phyloP scores from a whole-genome alignment of 1,140 invertebrate species.

The Propsilocerus akamusi region DNA sequence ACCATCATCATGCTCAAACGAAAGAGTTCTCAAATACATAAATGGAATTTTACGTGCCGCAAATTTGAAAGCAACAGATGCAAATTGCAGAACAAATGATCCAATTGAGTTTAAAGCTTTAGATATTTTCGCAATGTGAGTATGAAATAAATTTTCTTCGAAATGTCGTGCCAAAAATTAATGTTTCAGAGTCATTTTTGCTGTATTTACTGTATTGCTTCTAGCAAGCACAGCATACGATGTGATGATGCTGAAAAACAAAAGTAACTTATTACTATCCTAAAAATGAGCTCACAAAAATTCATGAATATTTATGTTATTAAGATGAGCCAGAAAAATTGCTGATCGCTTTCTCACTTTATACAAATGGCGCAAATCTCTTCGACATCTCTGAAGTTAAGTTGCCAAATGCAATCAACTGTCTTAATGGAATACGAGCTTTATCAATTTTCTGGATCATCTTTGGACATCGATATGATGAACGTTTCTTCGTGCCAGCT shows the following conservation, averaged over 20 bases:
- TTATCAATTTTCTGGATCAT: background rate
- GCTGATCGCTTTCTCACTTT: background rate
- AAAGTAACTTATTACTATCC: too few species aligned
- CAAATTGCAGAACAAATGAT: background rate
- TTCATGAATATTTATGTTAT: too few species aligned
- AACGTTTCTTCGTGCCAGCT: background rate
- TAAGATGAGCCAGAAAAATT: background rate
- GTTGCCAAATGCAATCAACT: background rate
- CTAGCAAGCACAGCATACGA: background rate
- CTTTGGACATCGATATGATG: background rate
- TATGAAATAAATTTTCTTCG: too few species aligned
- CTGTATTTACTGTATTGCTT: too few species aligned
- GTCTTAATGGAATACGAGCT: background rate
- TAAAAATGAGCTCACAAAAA: too few species aligned
- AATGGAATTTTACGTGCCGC: background rate
- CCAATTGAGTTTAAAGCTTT: background rate
- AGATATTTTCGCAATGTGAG: background rate
- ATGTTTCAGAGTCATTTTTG: too few species aligned
- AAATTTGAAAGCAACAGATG: background rate
- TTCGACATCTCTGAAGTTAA: background rate
- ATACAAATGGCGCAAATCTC: background rate
- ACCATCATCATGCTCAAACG: background rate
- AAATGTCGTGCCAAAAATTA: too few species aligned
- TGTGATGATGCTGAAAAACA: background rate
- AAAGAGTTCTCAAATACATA: background rate